phyloP scores from a whole-genome alignment of 2,113 vertebrate genomes.

The Mohoua ochrocephala region DNA sequence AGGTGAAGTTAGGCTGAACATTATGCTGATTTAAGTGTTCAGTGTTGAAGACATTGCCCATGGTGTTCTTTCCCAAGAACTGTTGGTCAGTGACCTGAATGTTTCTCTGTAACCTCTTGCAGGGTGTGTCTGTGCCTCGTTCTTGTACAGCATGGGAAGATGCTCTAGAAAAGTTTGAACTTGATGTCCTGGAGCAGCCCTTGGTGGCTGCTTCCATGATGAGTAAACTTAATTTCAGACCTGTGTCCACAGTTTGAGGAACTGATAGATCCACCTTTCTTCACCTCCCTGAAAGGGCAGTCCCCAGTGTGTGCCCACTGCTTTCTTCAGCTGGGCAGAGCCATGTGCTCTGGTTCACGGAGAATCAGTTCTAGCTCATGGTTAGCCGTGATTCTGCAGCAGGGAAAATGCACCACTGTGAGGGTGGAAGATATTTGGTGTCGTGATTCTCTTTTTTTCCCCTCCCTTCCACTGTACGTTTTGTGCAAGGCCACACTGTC shows the following conservation, averaged over 20 bases:
- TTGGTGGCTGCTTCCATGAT: not conserved
- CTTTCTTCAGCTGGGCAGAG: not conserved
- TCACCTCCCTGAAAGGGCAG: not conserved
- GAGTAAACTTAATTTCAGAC: not conserved
- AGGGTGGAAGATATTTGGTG: not conserved
- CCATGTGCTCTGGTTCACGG: not conserved
- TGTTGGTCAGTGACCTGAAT: not conserved
- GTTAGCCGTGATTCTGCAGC: not conserved
- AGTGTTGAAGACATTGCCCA: not conserved
- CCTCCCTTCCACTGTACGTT: fast-evolving
- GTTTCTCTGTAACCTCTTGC: not conserved
- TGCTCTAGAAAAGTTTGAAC: not conserved
- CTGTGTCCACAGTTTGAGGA: not conserved
- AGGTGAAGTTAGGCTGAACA: not conserved
- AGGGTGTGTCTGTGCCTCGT: not conserved
- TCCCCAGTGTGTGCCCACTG: not conserved
- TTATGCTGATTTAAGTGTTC: not conserved
- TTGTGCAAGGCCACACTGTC: not conserved
- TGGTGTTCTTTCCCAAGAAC: not conserved
- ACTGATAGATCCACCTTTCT: not conserved
- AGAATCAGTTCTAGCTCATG: not conserved
- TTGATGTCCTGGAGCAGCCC: not conserved
- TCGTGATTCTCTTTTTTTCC: not conserved
- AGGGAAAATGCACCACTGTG: not conserved
- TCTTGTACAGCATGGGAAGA: not conserved